These are phyloP conservation scores for Ischnus inquisitorius DNA, from an alignment of 2,888 invertebrate genomes.

Conservation along the genomic window DNA sequence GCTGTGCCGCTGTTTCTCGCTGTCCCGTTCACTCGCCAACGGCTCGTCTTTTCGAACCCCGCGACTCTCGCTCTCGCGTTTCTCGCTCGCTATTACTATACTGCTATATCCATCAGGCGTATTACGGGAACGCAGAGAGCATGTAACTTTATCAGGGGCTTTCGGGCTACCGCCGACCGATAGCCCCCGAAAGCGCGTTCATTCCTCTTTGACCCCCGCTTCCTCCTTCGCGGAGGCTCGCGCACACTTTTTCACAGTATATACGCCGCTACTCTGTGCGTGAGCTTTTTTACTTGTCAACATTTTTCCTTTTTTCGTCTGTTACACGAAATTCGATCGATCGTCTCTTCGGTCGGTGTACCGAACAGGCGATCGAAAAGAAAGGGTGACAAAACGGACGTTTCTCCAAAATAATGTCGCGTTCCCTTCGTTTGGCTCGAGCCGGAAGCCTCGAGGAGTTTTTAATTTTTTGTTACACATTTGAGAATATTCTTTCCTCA, in stretches of 20 bases:
- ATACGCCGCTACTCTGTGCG: neutral
- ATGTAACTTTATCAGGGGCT: conserved; percentile 15
- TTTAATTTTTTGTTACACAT: conserved; percentile 30
- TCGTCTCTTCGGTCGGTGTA: neutral
- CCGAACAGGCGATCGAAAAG: neutral
- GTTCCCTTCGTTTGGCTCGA: neutral
- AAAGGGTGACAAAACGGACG: neutral
- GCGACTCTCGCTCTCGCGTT: conserved; percentile 27
- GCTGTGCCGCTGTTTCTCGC: conserved; percentile 63
- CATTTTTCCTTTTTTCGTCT: neutral
- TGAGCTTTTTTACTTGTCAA: neutral
- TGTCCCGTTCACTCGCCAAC: conserved; percentile 57
- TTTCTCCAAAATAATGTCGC: neutral
- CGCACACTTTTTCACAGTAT: neutral
- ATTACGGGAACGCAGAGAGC: conserved; percentile 50
- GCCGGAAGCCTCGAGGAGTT: neutral
- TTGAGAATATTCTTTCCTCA: neutral
- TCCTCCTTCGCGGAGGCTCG: neutral
- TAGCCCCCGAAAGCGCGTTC: conserved; percentile 15
- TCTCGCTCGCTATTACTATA: conserved; percentile 54
- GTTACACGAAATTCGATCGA: neutral
- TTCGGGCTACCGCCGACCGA: neutral
- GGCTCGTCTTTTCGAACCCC: conserved; percentile 70
- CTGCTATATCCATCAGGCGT: conserved; percentile 53
- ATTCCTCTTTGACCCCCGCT: neutral